phyloP scores from a whole-genome alignment of 2,797 vertebrate genomes.

The Scolopax rusticola region DNA sequence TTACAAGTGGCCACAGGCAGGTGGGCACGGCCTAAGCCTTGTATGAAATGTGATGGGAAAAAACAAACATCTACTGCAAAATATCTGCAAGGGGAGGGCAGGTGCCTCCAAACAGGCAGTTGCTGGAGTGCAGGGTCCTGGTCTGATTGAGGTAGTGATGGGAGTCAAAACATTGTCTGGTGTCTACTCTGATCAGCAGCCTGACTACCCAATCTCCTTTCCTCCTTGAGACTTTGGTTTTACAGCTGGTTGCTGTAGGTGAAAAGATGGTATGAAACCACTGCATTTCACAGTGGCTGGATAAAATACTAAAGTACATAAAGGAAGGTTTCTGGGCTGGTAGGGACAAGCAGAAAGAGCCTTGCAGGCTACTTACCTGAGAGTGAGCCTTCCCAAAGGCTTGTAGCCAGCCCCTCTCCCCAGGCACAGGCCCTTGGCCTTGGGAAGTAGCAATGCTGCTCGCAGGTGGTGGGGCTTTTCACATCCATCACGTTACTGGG shows the following conservation, averaged over 20 bases:
- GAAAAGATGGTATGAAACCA: not conserved
- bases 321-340: not conserved
- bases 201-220: not conserved
- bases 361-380: not conserved
- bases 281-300: not conserved
- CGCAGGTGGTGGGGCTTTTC: not conserved
- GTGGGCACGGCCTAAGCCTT: not conserved
- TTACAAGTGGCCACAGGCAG: not conserved
- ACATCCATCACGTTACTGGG: rapidly evolving
- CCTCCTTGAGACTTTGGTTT: not conserved
- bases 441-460: not conserved
- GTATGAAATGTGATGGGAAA: not conserved
- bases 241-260: not conserved
- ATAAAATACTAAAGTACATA: not conserved
- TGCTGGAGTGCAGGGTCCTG: not conserved
- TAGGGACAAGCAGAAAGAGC: not conserved
- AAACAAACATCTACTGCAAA: not conserved
- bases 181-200: not conserved
- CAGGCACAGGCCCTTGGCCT: not conserved
- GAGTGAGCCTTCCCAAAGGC: not conserved
- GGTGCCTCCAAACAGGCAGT: rapidly evolving
- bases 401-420: not conserved
- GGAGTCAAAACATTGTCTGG: not conserved
- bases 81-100: not conserved
- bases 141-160: not conserved